Evolutionary conservation across 2,888 invertebrate genomes (phyloP).

Genomic region (Oligia fasciuncula): DNA sequence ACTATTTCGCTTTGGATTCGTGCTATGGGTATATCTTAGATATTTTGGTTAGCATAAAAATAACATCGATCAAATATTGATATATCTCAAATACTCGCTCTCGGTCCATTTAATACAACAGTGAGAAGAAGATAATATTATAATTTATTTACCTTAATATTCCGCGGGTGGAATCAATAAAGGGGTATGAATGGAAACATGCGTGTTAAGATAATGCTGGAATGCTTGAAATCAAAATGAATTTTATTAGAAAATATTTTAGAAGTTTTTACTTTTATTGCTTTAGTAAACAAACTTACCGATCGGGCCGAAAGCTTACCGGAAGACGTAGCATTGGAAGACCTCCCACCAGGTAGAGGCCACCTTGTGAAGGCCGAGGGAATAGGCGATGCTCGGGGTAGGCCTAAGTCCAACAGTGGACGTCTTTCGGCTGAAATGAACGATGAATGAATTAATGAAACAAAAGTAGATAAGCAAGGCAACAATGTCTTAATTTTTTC

Average conservation of each 20-base stretch:
- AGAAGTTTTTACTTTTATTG: slow-evolving; percentile 11
- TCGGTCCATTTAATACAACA: slow-evolving; percentile 1
- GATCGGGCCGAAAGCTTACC: background rate
- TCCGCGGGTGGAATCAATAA: slow-evolving; percentile 1
- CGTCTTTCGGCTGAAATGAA: background rate
- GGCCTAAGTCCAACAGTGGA: background rate
- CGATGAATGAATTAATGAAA: background rate
- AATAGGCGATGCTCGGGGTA: background rate
- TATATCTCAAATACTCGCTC: slow-evolving; percentile 6
- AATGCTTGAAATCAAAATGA: slow-evolving; percentile 9
- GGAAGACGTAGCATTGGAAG: background rate
- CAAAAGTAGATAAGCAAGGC: background rate
- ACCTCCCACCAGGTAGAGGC: background rate
- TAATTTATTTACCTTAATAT: slow-evolving; percentile 41
- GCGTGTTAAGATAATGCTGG: background rate
- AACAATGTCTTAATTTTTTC: slow-evolving; percentile 4
- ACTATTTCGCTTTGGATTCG: background rate
- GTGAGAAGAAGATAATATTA: slow-evolving; percentile 23
- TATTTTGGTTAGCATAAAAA: background rate
- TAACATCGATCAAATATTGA: background rate
- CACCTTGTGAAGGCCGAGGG: background rate
- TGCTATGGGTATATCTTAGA: background rate
- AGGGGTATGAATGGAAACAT: slow-evolving; percentile 36
- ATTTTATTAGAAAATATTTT: slow-evolving; percentile 16
- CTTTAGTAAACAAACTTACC: background rate